Evolutionary conservation across 2,113 vertebrate species (phyloP).

Genomic region (Pavo muticus): DNA sequence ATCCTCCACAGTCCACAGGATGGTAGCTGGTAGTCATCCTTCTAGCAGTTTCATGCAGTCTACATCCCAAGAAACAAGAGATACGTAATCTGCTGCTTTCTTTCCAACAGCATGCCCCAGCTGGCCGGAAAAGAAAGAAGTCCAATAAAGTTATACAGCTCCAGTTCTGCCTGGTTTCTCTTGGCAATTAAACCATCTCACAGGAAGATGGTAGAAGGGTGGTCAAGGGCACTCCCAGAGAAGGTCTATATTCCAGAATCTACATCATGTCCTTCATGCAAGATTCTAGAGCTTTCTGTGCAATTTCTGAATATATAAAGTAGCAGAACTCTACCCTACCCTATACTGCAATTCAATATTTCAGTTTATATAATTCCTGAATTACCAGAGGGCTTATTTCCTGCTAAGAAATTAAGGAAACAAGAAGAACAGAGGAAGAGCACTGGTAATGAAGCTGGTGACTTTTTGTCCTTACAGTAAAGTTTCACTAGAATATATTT

Average conservation of each 20-base stretch:
- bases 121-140: not conserved
- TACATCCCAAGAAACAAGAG: not conserved
- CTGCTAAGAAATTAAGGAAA: not conserved
- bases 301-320: not conserved
- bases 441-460: not conserved
- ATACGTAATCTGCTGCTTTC: not conserved
- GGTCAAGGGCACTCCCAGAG: not conserved
- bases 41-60: not conserved
- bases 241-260: not conserved
- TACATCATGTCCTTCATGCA: not conserved
- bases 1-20: not conserved
- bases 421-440: not conserved
- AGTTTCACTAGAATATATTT: not conserved
- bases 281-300: not conserved
- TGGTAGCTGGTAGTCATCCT: not conserved
- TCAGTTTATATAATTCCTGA: not conserved
- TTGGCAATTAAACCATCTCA: not conserved
- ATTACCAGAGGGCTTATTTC: not conserved
- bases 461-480: not conserved
- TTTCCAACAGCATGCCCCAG: not conserved
- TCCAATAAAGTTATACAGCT: accelerated
- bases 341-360: not conserved
- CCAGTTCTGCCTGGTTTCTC: not conserved
- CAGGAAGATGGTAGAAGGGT: not conserved
- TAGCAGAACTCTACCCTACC: not conserved